Evolutionary conservation across 1,140 invertebrate species (phyloP).

Genomic region (Diachasmimorpha longicaudata): DNA sequence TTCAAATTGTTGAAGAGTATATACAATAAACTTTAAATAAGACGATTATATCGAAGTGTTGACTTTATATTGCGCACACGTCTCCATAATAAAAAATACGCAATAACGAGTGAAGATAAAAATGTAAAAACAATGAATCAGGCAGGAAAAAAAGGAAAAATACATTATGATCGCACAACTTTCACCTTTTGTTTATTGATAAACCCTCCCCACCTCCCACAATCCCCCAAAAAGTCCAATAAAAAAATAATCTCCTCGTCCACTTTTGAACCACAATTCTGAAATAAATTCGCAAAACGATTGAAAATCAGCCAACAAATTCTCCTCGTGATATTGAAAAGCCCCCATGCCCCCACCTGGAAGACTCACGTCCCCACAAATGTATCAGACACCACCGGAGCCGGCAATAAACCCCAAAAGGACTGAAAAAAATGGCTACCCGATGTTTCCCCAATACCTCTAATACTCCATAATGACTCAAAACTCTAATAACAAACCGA

Average conservation of each 20-base stretch:
- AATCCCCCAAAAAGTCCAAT: no score
- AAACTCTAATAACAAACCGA: constrained; percentile 29
- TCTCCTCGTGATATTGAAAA: no score
- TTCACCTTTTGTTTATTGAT: neutral
- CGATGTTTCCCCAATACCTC: constrained; percentile 17
- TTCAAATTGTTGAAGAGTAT: neutral
- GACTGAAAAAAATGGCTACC: neutral
- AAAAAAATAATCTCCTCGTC: no score
- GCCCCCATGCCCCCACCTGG: neutral
- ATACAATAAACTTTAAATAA: neutral
- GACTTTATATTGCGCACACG: neutral
- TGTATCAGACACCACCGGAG: neutral
- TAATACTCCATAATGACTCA: constrained; percentile 25
- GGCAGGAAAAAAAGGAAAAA: constrained; percentile 31
- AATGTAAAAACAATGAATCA: constrained; percentile 6
- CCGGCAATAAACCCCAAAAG: neutral
- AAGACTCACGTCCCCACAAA: neutral
- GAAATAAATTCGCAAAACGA: no score
- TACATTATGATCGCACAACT: constrained; percentile 38
- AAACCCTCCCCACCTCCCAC: neutral
- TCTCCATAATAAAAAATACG: neutral
- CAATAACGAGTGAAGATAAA: neutral
- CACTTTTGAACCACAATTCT: no score
- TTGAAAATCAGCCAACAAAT: no score
- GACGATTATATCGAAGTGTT: neutral